Conservation (phyloP, 2,113 vertebrate genomes). For the Gymnocephalus cernua region DNA sequence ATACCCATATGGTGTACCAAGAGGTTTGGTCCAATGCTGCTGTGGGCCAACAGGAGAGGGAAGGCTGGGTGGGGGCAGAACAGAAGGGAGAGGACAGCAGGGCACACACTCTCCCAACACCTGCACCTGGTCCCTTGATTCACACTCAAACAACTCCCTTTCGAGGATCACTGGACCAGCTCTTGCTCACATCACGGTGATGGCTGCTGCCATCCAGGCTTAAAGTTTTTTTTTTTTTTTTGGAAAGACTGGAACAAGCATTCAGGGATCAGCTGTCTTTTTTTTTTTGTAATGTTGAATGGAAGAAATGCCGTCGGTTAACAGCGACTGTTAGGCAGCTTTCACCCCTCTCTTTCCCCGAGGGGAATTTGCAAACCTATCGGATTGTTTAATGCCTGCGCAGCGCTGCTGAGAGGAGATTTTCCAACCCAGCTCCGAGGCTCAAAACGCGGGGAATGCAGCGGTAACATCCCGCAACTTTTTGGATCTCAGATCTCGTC, state of each 20-base stretch:
- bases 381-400: constrained; percentile 58
- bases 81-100: constrained; percentile 80
- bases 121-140: constrained; percentile 78
- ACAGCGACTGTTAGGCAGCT: constrained; percentile 21
- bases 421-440: constrained; percentile 52
- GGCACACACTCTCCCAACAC: constrained; percentile 71
- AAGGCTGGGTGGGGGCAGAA: constrained; percentile 75
- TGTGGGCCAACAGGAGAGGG: constrained; percentile 78
- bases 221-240: constrained; percentile 53
- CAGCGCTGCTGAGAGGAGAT: constrained; percentile 35
- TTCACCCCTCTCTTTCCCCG: background rate
- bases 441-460: constrained; percentile 71
- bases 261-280: constrained; percentile 39
- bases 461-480: constrained; percentile 77
- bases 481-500: constrained; percentile 35
- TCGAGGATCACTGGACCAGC: constrained; percentile 33
- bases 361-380: constrained; percentile 55
- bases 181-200: constrained; percentile 39
- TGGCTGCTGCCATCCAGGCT: constrained; percentile 26
- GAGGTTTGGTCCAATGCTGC: constrained; percentile 80
- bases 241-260: constrained; percentile 16
- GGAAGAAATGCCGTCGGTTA: constrained; percentile 38
- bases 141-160: constrained; percentile 35
- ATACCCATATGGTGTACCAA: constrained; percentile 79
- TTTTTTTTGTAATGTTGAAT: constrained; percentile 2